Evolutionary conservation across 2,797 vertebrate species (phyloP).

Genomic region (Amblyraja radiata): DNA sequence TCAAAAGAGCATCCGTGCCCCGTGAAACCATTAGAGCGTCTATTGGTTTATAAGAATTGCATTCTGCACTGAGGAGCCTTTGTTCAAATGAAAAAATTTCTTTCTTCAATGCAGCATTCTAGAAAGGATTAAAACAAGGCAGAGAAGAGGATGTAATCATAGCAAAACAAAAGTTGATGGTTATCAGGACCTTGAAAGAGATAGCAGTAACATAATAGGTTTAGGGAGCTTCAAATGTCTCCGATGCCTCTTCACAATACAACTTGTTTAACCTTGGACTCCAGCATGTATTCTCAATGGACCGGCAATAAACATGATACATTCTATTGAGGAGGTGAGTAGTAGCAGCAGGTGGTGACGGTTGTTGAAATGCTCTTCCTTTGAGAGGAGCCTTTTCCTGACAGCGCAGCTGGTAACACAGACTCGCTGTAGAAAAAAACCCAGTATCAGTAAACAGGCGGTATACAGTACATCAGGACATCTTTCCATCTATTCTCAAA

Average conservation of each 20-base stretch:
- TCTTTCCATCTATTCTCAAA: background rate
- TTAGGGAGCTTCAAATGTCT: background rate
- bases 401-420: background rate
- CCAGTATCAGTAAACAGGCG: background rate
- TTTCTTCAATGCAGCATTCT: background rate
- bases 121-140: background rate
- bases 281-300: background rate
- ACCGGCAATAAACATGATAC: background rate
- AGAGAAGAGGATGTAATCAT: background rate
- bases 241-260: background rate
- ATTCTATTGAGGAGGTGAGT: background rate
- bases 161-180: background rate
- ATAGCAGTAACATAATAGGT: background rate
- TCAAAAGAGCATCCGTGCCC: background rate
- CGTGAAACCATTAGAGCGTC: background rate
- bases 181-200: background rate
- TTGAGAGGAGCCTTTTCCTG: background rate
- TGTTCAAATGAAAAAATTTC: background rate
- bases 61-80: background rate
- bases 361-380: background rate
- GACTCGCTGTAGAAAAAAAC: background rate
- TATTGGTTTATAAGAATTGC: background rate
- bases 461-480: background rate
- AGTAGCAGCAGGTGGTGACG: background rate
- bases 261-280: slow-evolving; percentile 19